Evolutionary conservation across 2,888 invertebrate genomes (phyloP), one percentile per base, ranked within the genome.

Genomic region (Arctia plantaginis): DNA sequence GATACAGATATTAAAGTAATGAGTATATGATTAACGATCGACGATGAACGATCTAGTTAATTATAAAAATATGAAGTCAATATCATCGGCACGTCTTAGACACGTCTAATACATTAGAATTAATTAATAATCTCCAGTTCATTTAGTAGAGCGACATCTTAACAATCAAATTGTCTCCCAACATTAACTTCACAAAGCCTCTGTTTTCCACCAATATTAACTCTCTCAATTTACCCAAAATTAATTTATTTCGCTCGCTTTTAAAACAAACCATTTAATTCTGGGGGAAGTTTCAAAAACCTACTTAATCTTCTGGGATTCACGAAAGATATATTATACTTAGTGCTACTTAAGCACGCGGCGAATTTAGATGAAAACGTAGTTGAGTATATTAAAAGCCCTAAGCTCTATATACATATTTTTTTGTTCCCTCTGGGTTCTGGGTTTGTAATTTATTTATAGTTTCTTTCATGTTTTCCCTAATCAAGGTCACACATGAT

Each of bases 391-490:
- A 71, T 72, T 73, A 68, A 69, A 62, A 62, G 30, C 18, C 62
- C 30, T 62, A 62, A 67, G 66, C 3, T 71, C 73, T 77, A 62
- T 67, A 66, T 80, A 66, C 78, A 74, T 76, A 73, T 71, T 75
- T 71, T 27, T 75, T 75, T n/a, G n/a, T n/a, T n/a, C n/a, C n/a
- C 73, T 74, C 75, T 72, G 75, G 70, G 70, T 66, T 72, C 59
- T 71, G 41, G 27, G 71, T 76, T 70, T 70, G 67, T 69, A 51
- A 65, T 66, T 77, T 82, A 82, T 82, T 82, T 78, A 80, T 84
- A 84, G 77, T 73, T 73, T 76, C 74, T 84, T 82, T 84, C 77
- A 84, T 80, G 82, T 83, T 75, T 72, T 62, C 68, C 71, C 65
- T 51, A 73, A 39, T 66, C 77, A 77, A 51, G 66, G 72, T 73